Conservation (phyloP, 2,113 vertebrate genomes). For the Chloropsis cyanopogon region DNA sequence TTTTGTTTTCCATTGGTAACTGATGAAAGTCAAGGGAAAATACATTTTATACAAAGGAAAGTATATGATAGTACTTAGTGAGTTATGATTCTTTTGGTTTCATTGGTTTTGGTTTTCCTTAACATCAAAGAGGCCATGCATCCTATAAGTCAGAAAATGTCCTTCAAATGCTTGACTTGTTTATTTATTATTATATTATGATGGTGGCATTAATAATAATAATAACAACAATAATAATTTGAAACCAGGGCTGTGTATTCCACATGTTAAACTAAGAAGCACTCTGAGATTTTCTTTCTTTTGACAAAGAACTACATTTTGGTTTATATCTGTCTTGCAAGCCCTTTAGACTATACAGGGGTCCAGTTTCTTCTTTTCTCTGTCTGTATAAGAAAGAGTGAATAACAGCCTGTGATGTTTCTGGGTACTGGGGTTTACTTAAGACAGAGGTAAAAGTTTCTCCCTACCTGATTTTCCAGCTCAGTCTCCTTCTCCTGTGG, state of each 20-base stretch:
- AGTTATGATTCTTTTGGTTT: accelerated
- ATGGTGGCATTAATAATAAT: no score
- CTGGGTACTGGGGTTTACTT: not conserved
- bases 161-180: not conserved
- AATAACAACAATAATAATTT: not conserved
- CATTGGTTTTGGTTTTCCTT: not conserved
- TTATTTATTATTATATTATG: not conserved
- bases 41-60: not conserved
- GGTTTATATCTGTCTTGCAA: not conserved
- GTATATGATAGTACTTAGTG: not conserved
- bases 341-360: not conserved
- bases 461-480: not conserved
- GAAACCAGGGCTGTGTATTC: not conserved
- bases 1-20: not conserved
- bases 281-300: not conserved
- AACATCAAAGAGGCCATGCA: accelerated
- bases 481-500: no score
- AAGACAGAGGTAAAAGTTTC: not conserved
- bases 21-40: not conserved
- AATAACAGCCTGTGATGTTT: not conserved
- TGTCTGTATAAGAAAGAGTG: not conserved
- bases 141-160: not conserved
- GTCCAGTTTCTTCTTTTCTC: not conserved
- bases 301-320: not conserved
- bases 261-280: not conserved